These are phyloP conservation scores for Lasioglossum lativentre DNA, from an alignment of 2,888 invertebrate species.

Conservation along the genomic window DNA sequence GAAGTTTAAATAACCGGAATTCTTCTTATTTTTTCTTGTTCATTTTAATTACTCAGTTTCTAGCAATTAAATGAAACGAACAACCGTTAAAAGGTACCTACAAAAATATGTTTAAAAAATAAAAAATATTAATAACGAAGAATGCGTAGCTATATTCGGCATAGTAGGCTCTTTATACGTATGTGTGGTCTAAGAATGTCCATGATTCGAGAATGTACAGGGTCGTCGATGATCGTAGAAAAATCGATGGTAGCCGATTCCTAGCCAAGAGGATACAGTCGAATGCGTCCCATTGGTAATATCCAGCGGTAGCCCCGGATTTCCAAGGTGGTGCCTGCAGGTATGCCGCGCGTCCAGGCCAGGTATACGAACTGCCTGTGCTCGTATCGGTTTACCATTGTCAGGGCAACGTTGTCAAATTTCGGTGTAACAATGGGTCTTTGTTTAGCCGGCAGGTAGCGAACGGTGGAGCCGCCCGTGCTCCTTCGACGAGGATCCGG, in stretches of 20 bases:
- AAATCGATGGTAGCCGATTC: neutral
- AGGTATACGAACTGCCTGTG: conserved; percentile 73
- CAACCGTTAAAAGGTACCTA: no score
- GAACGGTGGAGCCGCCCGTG: conserved; percentile 14
- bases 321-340: conserved; percentile 45
- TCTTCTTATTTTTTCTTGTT: neutral
- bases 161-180: no score
- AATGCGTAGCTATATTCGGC: no score
- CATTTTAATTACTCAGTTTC: no score
- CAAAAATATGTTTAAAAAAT: no score
- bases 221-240: neutral
- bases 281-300: conserved; percentile 4
- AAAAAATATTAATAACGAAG: no score
- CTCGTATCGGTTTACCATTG: conserved; percentile 80
- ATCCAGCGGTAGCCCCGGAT: conserved; percentile 43
- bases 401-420: conserved; percentile 79
- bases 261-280: conserved; percentile 19
- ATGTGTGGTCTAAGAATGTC: no score
- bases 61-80: no score
- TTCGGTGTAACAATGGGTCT: conserved; percentile 75
- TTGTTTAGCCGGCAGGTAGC: conserved; percentile 71
- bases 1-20: neutral
- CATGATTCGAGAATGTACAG: neutral
- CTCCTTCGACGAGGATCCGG: conserved; percentile 34
- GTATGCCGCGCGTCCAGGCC: conserved; percentile 63